Base-by-base conservation (phyloP, 2,888 invertebrate genomes). In the Parelbella ahira region DNA sequence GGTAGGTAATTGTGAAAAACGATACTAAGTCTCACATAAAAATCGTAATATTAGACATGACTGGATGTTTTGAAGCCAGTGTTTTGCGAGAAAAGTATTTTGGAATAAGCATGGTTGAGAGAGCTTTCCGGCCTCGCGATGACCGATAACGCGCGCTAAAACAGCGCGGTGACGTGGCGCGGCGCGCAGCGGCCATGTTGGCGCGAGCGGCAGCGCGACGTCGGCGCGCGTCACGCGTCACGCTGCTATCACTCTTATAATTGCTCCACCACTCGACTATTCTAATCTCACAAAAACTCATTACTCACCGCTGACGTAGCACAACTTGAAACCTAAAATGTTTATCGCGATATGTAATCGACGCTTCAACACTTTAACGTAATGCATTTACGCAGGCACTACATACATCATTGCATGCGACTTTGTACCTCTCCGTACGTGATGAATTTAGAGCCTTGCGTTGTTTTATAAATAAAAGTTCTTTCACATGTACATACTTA, bases 291-390 rank as follows among this genome's bases (percentile, higher is more conserved):
- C 42, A 54, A 58, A 68, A 62, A 77, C 73, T 75, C 71, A 80
- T 79, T 73, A 78, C 58, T 30, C 37, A 53, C 50, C 51, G 47
- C 61, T 82, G 83, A 84, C 84, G 84, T 77, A 60, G 53, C 48
- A 53, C 45, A 60, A 63, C 65, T 63, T 60, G 63, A 68, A 69
- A 69, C 53, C 62, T 58, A 54, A 56, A 60, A 60, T 67, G 62
- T 72, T 76, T 76, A 77, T 73, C 67, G 53, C 45, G 56, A 56
- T 69, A 63, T 69, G 68, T 76, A 75, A 79, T 80, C 68, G 59
- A 54, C 51, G 58, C 48, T 59, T 49, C 50, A 56, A 19, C 29
- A 9, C 28, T 29, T 43, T 37, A 20, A 68, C 71, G 76, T 74
- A 68, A 68, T 67, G 52, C 50, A 48, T 60, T 66, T 68, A 65